A percentile compares a stretch with the other conserved stretches of the same genome.
These are phyloP conservation scores for Homarus americanus DNA, from an alignment of 1,140 invertebrate species.

Conservation along the genomic window DNA sequence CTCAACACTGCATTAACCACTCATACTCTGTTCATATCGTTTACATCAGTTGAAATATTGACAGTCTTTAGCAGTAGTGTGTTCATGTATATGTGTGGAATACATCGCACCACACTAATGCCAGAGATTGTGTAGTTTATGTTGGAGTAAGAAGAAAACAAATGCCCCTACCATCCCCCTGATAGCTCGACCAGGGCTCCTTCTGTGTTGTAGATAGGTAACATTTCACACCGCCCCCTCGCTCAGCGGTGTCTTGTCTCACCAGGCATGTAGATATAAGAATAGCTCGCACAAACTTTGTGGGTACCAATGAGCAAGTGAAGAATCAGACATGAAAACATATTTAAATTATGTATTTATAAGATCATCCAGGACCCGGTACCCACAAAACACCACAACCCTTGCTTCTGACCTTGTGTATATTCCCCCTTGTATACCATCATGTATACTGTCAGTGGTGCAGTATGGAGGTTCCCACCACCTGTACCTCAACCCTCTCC, in stretches of 20 bases:
- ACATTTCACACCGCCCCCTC: not conserved
- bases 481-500: not conserved
- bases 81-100: not conserved
- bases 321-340: not conserved
- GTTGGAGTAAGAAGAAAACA: not conserved
- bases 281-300: not conserved
- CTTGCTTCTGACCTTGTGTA: slow-evolving; percentile 1
- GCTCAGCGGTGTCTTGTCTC: not conserved
- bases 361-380: not conserved
- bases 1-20: not conserved
- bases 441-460: not conserved
- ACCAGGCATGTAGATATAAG: not conserved
- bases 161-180: not conserved
- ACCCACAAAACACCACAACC: not conserved
- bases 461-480: not conserved
- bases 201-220: not conserved
- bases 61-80: not conserved
- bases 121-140: not conserved
- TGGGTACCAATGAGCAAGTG: not conserved
- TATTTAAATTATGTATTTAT: not conserved
- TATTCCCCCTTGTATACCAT: not conserved
- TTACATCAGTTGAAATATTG: not conserved
- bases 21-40: not conserved
- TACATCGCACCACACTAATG: not conserved
- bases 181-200: not conserved